These are phyloP conservation scores for Schizopygopsis malacanthus DNA, from an alignment of 2,797 vertebrate genomes.

Conservation along the genomic window DNA sequence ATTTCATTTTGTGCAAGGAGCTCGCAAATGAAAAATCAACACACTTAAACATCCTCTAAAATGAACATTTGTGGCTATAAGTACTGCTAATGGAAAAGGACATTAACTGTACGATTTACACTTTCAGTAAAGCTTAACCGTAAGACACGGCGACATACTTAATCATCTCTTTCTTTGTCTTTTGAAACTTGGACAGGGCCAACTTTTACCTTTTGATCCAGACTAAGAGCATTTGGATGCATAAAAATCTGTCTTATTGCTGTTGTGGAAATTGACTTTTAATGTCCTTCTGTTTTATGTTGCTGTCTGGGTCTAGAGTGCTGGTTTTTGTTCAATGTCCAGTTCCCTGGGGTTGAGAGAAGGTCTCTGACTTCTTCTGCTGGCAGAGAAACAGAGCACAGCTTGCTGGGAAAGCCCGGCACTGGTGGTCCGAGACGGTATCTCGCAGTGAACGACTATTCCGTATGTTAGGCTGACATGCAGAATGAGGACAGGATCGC, in stretches of 20 bases:
- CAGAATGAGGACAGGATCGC: background rate
- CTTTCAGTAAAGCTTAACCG: slow-evolving; percentile 30
- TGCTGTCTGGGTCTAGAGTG: slow-evolving; percentile 58
- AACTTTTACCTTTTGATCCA: slow-evolving; percentile 7
- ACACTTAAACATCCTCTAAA: slow-evolving; percentile 54
- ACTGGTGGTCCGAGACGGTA: slow-evolving; percentile 57
- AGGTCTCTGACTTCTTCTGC: slow-evolving; percentile 53
- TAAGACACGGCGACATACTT: slow-evolving; percentile 14
- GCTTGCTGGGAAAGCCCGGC: slow-evolving; percentile 30
- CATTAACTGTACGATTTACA: slow-evolving; percentile 40
- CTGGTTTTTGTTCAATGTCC: slow-evolving; percentile 63
- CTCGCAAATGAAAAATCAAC: slow-evolving; percentile 51
- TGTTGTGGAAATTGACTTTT: slow-evolving; percentile 36
- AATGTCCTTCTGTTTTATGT: slow-evolving; percentile 62
- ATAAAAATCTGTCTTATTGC: slow-evolving; percentile 36
- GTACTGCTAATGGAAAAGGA: slow-evolving; percentile 53
- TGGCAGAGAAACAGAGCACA: slow-evolving; percentile 49
- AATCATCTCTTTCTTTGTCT: slow-evolving; percentile 43
- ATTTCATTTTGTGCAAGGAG: slow-evolving; percentile 56
- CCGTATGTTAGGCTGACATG: slow-evolving; percentile 29
- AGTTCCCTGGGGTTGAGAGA: slow-evolving; percentile 64
- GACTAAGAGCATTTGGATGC: slow-evolving; percentile 16
- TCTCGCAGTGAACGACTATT: slow-evolving; percentile 40
- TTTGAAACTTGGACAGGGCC: slow-evolving; percentile 5
- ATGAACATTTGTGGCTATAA: slow-evolving; percentile 58